Evolutionary conservation across 2,113 vertebrate genomes (phyloP).

Genomic region (Peromyscus maniculatus): DNA sequence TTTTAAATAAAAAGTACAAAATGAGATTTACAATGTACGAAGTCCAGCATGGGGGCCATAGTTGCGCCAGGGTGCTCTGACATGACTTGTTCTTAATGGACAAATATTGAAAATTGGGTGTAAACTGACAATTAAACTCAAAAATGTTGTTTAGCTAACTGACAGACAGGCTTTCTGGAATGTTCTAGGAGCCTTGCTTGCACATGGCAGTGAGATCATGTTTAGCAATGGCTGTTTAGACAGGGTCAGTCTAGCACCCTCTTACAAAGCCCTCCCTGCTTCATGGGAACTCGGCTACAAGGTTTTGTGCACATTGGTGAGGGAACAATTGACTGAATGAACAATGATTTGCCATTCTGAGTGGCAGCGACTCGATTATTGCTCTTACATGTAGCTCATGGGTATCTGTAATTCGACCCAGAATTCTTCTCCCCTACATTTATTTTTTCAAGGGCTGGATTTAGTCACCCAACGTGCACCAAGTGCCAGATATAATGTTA

Average conservation of each 20-base stretch:
- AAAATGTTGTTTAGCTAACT: background rate
- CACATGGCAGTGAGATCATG: background rate
- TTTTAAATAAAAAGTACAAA: background rate
- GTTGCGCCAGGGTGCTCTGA: background rate
- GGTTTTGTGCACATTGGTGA: background rate
- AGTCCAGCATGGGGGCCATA: background rate
- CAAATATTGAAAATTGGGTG: background rate
- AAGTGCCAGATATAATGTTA: slow-evolving; percentile 26
- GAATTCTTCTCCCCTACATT: background rate
- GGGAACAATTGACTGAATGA: background rate
- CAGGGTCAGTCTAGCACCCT: background rate
- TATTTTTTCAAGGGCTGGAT: background rate
- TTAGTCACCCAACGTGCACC: slow-evolving; percentile 10
- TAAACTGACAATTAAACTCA: slow-evolving; percentile 39
- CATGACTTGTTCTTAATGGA: background rate
- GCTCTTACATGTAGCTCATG: background rate
- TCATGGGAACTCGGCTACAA: background rate
- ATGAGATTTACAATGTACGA: background rate
- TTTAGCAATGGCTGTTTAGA: background rate
- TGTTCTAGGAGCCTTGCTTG: background rate
- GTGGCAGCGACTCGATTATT: background rate
- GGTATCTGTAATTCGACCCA: slow-evolving; percentile 9
- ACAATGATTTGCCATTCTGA: background rate
- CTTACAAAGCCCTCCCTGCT: background rate
- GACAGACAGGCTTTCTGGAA: background rate